A percentile compares a stretch with the other conserved stretches of the same genome.
Conservation (phyloP, 1,140 invertebrate genomes). For the Zaprionus gabonicus region DNA sequence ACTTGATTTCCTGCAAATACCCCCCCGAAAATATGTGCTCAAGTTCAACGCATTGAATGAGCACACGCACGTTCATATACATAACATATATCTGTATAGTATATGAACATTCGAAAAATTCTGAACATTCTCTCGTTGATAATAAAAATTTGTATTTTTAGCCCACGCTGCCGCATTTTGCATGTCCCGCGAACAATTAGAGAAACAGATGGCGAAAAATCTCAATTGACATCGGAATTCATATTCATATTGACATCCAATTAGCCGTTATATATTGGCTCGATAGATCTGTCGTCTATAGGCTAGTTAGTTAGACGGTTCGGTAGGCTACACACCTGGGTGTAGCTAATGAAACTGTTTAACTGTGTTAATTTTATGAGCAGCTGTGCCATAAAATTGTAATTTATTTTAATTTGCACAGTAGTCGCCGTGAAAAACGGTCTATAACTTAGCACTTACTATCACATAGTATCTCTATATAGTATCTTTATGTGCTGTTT, state of each 20-base stretch:
- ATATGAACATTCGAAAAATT: not conserved
- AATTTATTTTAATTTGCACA: conserved; percentile 71
- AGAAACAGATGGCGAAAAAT: conserved; percentile 4
- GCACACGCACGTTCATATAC: not conserved
- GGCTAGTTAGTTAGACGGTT: not conserved
- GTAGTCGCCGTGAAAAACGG: conserved; percentile 22
- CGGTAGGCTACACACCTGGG: conserved; percentile 16
- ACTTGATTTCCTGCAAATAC: conserved; percentile 65
- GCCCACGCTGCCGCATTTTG: not conserved
- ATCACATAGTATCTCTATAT: conserved; percentile 1
- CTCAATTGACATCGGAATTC: conserved; percentile 44
- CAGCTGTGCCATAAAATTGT: conserved; percentile 72
- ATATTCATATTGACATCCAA: conserved; percentile 37
- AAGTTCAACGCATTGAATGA: conserved; percentile 58
- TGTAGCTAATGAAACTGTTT: conserved; percentile 70
- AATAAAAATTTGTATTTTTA: conserved; percentile 13
- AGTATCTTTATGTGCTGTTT: not conserved
- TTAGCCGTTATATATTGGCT: conserved; percentile 56
- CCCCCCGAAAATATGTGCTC: conserved; percentile 23
- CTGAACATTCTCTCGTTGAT: not conserved
- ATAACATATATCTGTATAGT: not conserved
- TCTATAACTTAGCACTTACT: conserved; percentile 22
- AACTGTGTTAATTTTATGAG: conserved; percentile 54
- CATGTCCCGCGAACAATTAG: conserved; percentile 3
- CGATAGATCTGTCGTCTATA: conserved; percentile 51